Conservation (phyloP, 2,888 invertebrate genomes). For the Nesidiocoris tenuis region DNA sequence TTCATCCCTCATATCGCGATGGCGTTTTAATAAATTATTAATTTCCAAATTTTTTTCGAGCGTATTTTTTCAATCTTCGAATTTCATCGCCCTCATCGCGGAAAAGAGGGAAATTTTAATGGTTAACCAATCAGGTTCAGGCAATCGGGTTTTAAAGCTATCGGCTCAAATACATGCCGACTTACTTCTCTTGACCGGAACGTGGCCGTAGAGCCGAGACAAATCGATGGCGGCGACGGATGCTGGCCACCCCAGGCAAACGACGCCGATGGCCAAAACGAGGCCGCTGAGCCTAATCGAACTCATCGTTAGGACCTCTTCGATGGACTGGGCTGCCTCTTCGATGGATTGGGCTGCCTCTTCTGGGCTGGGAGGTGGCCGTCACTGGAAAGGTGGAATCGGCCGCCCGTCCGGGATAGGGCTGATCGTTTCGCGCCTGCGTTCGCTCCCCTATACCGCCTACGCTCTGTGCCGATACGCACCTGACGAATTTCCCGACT, state of each 20-base stretch:
- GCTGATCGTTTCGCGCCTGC: neutral
- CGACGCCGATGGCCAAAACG: slow-evolving; percentile 55
- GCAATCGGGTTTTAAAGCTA: neutral
- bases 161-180: slow-evolving; percentile 49
- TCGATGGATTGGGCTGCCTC: neutral
- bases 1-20: too few species aligned
- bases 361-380: neutral
- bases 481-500: neutral
- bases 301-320: slow-evolving; percentile 33
- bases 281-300: slow-evolving; percentile 45
- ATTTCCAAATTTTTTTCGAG: too few species aligned
- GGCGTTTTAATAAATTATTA: too few species aligned
- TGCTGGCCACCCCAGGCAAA: slow-evolving; percentile 64
- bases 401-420: neutral
- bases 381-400: neutral
- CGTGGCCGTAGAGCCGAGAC: slow-evolving; percentile 76
- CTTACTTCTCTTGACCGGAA: slow-evolving; percentile 70
- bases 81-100: too few species aligned
- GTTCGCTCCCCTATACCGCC: neutral
- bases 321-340: slow-evolving; percentile 2
- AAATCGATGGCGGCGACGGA: slow-evolving; percentile 73
- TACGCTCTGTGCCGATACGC: neutral
- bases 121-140: too few species aligned
- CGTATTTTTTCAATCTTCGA: too few species aligned
- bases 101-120: too few species aligned